phyloP scores from a whole-genome alignment of 2,797 vertebrate species.

The Tympanoctomys barrerae region DNA sequence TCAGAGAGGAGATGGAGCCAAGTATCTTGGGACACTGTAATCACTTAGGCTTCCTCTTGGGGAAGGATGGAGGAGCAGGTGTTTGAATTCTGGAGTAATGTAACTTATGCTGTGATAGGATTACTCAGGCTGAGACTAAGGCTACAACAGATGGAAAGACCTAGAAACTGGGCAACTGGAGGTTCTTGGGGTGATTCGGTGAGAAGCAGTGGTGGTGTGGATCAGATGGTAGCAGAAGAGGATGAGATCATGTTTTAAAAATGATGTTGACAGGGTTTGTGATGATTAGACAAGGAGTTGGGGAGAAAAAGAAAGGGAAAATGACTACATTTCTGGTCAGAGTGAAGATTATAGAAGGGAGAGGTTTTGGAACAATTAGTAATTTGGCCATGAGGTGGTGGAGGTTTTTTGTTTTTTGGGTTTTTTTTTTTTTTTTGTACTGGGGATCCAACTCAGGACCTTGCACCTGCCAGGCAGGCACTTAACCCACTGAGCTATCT shows the following conservation, averaged over 20 bases:
- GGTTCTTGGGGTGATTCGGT: neutral
- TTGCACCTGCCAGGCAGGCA: too few species aligned
- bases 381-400: too few species aligned
- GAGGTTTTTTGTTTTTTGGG: too few species aligned
- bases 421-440: too few species aligned
- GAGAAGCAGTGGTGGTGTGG: neutral
- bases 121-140: neutral
- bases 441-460: too few species aligned
- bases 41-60: neutral
- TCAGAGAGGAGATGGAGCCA: neutral
- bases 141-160: neutral
- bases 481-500: too few species aligned
- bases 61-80: neutral
- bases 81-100: neutral
- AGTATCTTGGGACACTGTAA: neutral
- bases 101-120: neutral
- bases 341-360: neutral
- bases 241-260: constrained; percentile 11
- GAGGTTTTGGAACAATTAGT: neutral
- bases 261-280: neutral
- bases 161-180: neutral
- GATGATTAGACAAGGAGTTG: neutral
- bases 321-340: neutral
- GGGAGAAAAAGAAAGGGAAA: neutral
- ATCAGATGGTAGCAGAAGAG: neutral